A percentile compares a stretch with the other conserved stretches of the same genome.
Conservation (phyloP, 2,888 invertebrate genomes). For the Leptogaster cylindrica region DNA sequence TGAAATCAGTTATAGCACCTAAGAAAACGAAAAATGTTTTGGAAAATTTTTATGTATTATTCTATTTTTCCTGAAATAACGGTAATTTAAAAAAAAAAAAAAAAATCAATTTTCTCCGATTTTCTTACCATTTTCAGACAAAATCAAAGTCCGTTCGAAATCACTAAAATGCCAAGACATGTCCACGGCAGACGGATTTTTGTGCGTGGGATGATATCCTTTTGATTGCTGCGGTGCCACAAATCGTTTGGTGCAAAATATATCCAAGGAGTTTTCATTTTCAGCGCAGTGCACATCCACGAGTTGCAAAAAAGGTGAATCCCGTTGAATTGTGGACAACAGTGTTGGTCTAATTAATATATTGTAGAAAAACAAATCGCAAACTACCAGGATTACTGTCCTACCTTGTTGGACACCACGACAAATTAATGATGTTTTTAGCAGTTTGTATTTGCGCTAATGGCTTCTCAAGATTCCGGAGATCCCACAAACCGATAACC, state of each 20-base stretch:
- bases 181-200: conserved; percentile 67
- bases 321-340: conserved; percentile 81
- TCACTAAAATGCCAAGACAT: conserved; percentile 89
- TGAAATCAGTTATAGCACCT: conserved; percentile 57
- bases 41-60: too few species aligned
- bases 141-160: conserved; percentile 60
- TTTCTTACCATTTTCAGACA: conserved; percentile 55
- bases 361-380: conserved; percentile 43
- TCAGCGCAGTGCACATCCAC: conserved; percentile 85
- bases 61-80: not conserved
- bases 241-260: conserved; percentile 75
- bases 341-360: conserved; percentile 67
- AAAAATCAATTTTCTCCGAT: not conserved
- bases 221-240: conserved; percentile 60
- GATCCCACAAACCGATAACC: conserved; percentile 87
- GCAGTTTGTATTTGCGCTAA: conserved; percentile 71
- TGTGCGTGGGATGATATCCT: conserved; percentile 44
- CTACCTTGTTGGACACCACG: conserved; percentile 87
- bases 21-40: not conserved
- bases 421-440: conserved; percentile 75
- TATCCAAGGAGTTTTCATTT: conserved; percentile 74
- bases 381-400: not conserved
- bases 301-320: conserved; percentile 76
- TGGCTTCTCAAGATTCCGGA: conserved; percentile 84
- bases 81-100: not conserved